Evolutionary conservation across 2,113 vertebrate genomes (phyloP).

Genomic region (Heptranchias perlo): DNA sequence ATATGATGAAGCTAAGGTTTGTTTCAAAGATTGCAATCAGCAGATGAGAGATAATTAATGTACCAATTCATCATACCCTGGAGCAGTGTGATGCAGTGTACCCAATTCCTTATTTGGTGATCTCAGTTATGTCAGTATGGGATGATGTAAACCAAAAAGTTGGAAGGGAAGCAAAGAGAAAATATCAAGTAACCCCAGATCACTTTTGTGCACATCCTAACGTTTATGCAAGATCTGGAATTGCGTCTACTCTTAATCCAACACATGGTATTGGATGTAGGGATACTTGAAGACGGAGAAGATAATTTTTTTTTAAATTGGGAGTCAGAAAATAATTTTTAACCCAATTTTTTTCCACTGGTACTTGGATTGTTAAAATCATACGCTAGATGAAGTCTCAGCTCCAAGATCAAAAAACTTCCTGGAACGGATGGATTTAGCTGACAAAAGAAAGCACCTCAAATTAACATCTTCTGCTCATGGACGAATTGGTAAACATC

Average conservation of each 20-base stretch:
- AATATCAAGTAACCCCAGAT: background rate
- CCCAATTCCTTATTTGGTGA: background rate
- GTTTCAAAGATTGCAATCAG: background rate
- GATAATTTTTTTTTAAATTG: no score
- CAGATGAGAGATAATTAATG: background rate
- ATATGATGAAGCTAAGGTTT: background rate
- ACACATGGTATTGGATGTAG: background rate
- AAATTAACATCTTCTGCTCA: no score
- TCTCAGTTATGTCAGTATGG: background rate
- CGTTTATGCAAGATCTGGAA: background rate
- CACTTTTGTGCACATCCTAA: background rate
- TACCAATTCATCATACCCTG: no score
- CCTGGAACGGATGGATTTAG: no score
- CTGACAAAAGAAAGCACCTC: no score
- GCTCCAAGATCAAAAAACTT: no score
- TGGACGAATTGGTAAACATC: no score
- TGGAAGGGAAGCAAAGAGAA: background rate
- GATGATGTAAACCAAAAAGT: background rate
- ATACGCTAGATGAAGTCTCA: no score
- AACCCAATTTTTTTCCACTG: no score
- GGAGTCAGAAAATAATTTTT: no score
- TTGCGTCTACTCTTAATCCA: background rate
- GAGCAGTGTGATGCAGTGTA: background rate
- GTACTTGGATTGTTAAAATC: no score
- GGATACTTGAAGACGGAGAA: no score